Conservation (phyloP, 2,888 invertebrate genomes). For the Teleiodes luculella region DNA sequence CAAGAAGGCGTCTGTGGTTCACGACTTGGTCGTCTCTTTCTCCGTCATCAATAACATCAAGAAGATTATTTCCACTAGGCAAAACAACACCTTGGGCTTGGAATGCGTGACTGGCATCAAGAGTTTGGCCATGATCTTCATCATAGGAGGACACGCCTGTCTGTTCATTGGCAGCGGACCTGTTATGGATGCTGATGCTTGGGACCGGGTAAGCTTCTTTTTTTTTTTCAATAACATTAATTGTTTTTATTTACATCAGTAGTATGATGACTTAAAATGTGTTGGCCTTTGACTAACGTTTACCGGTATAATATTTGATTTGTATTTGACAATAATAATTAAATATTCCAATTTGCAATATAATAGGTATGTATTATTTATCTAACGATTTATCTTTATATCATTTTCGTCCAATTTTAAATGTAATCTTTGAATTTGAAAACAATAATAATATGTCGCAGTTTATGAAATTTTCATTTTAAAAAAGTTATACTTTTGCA, state of each 20-base stretch:
- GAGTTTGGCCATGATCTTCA: slow-evolving; percentile 82
- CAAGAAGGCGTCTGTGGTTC: slow-evolving; percentile 41
- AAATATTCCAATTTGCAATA: too few species aligned
- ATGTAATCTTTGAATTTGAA: too few species aligned
- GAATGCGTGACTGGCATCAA: slow-evolving; percentile 83
- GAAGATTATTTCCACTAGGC: slow-evolving; percentile 78
- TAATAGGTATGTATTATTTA: too few species aligned
- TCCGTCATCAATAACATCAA: slow-evolving; percentile 79
- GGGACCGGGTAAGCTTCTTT: slow-evolving; percentile 70
- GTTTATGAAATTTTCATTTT: neutral
- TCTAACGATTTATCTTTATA: too few species aligned
- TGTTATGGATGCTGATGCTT: slow-evolving; percentile 81
- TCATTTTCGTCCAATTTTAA: too few species aligned
- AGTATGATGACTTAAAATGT: too few species aligned
- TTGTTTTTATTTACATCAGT: too few species aligned
- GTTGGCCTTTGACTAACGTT: too few species aligned
- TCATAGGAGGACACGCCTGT: slow-evolving; percentile 82
- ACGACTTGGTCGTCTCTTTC: slow-evolving; percentile 70
- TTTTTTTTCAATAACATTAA: neutral
- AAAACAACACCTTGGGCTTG: slow-evolving; percentile 78
- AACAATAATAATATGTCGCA: too few species aligned
- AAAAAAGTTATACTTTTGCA: neutral
- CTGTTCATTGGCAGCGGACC: slow-evolving; percentile 83
- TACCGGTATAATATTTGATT: too few species aligned
- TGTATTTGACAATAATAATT: too few species aligned